Percentiles rank a stretch among this genome's conserved stretches.
Conservation (phyloP, 1,140 invertebrate species). For the Euborellia annulipes region DNA sequence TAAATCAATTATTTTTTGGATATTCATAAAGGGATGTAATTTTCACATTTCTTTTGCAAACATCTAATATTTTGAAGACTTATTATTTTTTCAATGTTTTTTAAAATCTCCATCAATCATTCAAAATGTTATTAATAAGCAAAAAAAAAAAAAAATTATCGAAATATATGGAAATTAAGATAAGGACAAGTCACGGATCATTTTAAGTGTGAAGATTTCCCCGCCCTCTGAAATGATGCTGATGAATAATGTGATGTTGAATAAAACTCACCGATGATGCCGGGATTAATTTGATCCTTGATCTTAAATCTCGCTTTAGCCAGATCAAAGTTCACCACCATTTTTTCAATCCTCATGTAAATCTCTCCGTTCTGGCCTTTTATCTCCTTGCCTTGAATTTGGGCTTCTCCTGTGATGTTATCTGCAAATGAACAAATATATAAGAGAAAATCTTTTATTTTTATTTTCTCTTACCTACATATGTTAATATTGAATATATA, state of each 20-base stretch:
- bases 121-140: no score
- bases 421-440: slow-evolving; percentile 32
- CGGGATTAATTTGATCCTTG: slow-evolving; percentile 44
- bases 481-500: no score
- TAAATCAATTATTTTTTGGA: no score
- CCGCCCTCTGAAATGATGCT: no score
- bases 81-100: no score
- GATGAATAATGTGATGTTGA: background rate
- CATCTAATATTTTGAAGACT: no score
- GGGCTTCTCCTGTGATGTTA: slow-evolving; percentile 48
- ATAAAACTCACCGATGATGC: slow-evolving; percentile 40
- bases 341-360: slow-evolving; percentile 47
- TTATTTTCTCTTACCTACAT: no score
- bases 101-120: no score
- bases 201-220: slow-evolving; percentile 1
- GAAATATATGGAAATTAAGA: background rate
- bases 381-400: slow-evolving; percentile 48
- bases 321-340: slow-evolving; percentile 53
- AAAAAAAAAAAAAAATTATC: slow-evolving; percentile 17
- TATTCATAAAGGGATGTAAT: no score
- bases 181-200: background rate
- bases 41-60: no score
- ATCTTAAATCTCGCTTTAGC: slow-evolving; percentile 51
- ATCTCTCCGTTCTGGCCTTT: slow-evolving; percentile 35
- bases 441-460: no score